phyloP scores from a whole-genome alignment of 2,797 vertebrate species.

The Enteromius paludinosus region DNA sequence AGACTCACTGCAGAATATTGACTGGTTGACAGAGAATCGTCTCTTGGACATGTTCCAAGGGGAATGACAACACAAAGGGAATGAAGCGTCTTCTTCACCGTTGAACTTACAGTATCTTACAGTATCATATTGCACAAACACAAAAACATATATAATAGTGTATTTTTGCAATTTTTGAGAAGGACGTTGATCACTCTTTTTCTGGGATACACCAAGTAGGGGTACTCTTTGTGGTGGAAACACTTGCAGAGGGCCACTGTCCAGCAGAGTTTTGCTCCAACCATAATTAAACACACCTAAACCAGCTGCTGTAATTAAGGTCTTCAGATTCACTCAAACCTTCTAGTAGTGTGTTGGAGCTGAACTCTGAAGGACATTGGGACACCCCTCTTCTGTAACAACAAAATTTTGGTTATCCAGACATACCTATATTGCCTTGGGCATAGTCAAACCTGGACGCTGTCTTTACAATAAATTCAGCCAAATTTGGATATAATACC shows the following conservation, averaged over 20 bases:
- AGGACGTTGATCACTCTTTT: neutral
- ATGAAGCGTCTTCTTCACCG: neutral
- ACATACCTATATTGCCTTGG: slow-evolving; percentile 75
- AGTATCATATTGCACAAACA: too few species aligned
- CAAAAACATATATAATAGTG: too few species aligned
- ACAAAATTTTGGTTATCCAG: neutral
- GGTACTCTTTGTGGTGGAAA: neutral
- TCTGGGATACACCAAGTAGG: neutral
- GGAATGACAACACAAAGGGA: too few species aligned
- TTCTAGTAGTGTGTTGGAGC: neutral
- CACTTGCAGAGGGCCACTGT: neutral
- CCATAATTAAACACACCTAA: neutral
- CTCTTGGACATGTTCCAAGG: too few species aligned
- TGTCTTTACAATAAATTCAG: slow-evolving; percentile 69
- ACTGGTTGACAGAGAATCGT: too few species aligned
- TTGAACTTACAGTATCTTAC: neutral
- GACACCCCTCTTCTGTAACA: neutral
- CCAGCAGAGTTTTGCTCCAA: neutral
- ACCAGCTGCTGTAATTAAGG: neutral
- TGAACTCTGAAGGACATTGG: neutral
- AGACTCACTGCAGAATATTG: too few species aligned
- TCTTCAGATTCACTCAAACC: neutral
- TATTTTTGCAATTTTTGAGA: neutral
- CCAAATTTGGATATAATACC: slow-evolving; percentile 60
- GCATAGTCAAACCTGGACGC: slow-evolving; percentile 77